Percentiles rank a stretch among this genome's conserved stretches.
phyloP scores from a whole-genome alignment of 2,113 vertebrate species.

The Cheirogaleus medius region DNA sequence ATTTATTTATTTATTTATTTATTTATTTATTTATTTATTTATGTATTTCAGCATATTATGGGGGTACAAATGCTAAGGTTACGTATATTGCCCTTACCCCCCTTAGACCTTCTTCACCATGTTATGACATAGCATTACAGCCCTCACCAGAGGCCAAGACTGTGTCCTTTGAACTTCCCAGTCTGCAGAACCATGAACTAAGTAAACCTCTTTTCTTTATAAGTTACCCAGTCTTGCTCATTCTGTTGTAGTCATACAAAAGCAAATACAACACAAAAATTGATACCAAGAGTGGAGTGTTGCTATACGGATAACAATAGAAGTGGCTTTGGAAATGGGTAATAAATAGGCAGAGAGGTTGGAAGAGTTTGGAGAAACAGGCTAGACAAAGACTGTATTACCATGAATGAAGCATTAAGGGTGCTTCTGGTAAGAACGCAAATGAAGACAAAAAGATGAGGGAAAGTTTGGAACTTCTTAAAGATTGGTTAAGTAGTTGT shows the following conservation, averaged over 20 bases:
- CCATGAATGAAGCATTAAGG: neutral
- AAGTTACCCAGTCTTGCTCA: neutral
- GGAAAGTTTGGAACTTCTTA: neutral
- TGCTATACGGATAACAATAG: neutral
- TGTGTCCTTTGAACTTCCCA: neutral
- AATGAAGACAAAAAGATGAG: neutral
- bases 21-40: too few species aligned
- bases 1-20: too few species aligned
- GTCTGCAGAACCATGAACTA: neutral
- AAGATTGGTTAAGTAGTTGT: neutral
- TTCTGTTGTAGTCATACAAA: neutral
- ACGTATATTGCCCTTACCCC: too few species aligned
- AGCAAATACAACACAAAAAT: neutral
- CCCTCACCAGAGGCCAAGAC: neutral
- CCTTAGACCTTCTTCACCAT: neutral
- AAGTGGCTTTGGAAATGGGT: neutral
- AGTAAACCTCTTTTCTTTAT: neutral
- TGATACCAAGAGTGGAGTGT: neutral
- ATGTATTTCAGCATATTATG: too few species aligned
- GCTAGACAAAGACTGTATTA: neutral
- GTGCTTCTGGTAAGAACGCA: neutral
- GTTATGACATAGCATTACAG: neutral
- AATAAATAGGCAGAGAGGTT: neutral
- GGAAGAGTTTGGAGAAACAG: neutral
- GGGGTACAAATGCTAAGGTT: too few species aligned